phyloP scores from a whole-genome alignment of 2,797 vertebrate species.

The Gallinago nigripennis region DNA sequence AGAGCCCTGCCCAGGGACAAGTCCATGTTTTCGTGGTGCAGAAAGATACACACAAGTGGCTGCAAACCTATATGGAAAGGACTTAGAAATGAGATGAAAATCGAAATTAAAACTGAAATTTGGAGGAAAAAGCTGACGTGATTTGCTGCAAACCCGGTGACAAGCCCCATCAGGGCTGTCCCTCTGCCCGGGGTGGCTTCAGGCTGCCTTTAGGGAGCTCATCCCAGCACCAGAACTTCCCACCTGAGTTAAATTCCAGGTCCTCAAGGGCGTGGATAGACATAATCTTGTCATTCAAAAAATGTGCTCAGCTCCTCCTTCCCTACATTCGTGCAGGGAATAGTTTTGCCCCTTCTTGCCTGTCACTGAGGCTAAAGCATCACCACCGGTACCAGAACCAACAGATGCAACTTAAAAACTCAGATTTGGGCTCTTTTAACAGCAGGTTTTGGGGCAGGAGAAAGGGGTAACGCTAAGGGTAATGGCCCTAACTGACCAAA shows the following conservation, averaged over 20 bases:
- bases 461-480: not conserved
- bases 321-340: not conserved
- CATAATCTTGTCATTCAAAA: no score
- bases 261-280: not conserved
- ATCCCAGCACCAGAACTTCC: not conserved
- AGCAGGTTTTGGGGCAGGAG: not conserved
- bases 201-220: not conserved
- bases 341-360: not conserved
- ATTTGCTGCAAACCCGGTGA: not conserved
- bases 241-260: not conserved
- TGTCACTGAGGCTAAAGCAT: rapidly evolving
- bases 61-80: not conserved
- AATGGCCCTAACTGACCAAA: not conserved
- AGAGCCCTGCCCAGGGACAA: not conserved
- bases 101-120: not conserved
- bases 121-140: not conserved
- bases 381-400: not conserved
- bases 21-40: no score
- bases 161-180: not conserved
- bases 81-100: not conserved
- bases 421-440: not conserved
- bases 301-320: not conserved
- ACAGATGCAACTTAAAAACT: not conserved
- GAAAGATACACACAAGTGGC: not conserved
- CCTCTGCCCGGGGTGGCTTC: not conserved